Base-by-base conservation (phyloP, 2,113 vertebrate species). In the Vulpes lagopus region DNA sequence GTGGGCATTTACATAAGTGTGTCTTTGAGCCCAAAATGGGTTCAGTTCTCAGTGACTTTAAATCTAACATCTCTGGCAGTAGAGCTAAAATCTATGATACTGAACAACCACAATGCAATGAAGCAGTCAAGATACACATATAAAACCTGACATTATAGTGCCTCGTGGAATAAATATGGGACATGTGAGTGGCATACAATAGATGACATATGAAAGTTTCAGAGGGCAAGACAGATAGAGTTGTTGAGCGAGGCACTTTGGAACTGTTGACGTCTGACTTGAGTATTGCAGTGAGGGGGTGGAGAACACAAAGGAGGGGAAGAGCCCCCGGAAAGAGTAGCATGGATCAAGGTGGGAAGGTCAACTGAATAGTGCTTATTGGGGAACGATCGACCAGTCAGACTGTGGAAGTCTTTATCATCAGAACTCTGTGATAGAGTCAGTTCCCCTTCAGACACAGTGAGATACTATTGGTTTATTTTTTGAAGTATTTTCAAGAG, bases 401-500 rank as follows among this genome's bases (percentile, higher is more conserved):
- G 67, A 65, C 19, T 59, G 30, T 49, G 43, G 30, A 96, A 92
- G 11, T 71, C 59, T 67, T 94, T 92, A 85, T 87, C 32, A 8
- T 88, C 89, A 81, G n/a, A 93, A 71, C 15, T 94, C 84, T 91
- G 64, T 88, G 69, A 73, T 80, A 51, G 67, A 79, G 60, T 84
- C 35, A 43, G 0, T 35, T 6, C 5, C 16, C 38, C 49, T 95
- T 94, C 12, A 64, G 67, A 91, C 59, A 78, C 65, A 80, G 11
- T 91, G 71, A 96, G 49, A 89, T 74, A n/a, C 38, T 38, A n/a
- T 59, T 89, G 71, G 35, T 35, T 93, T 92, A 82, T 83, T 57
- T n/a, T 98, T 94, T 96, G 69, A 94, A 96, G 4, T 90, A 76
- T 71, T 96, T 97, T 89, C 78, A 90, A 92, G 79, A 89, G 74